A percentile compares a stretch with the other conserved stretches of the same genome.
phyloP scores from a whole-genome alignment of 2,797 vertebrate genomes.

The Acomys russatus region DNA sequence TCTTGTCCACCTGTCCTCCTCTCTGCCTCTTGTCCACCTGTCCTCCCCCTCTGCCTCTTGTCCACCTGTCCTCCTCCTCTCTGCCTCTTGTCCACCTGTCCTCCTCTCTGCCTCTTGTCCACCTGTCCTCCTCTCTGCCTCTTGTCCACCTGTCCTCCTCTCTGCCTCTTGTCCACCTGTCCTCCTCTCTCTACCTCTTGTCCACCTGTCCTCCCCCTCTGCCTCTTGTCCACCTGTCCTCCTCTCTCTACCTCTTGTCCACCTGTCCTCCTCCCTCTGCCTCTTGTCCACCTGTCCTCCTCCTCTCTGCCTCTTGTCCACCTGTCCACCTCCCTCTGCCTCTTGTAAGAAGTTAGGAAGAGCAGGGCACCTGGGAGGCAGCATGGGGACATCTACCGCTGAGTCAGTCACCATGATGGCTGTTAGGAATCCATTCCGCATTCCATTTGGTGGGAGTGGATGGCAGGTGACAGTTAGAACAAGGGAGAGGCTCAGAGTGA shows the following conservation, averaged over 20 bases:
- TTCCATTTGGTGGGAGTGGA: background rate
- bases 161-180: background rate
- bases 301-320: too few species aligned
- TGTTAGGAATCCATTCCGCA: background rate
- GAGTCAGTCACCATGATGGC: background rate
- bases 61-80: background rate
- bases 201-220: too few species aligned
- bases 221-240: too few species aligned
- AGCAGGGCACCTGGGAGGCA: too few species aligned
- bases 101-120: background rate
- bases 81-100: background rate
- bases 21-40: background rate
- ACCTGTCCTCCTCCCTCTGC: background rate
- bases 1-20: background rate
- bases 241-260: background rate
- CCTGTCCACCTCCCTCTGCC: background rate
- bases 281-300: too few species aligned
- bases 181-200: background rate
- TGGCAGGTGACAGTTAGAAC: background rate
- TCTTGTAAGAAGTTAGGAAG: background rate
- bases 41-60: background rate
- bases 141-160: background rate
- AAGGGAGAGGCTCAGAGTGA: background rate
- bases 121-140: background rate
- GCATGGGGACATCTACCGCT: accelerated